These are phyloP conservation scores for Sebastolobus altivelis DNA, from an alignment of 2,797 vertebrate species.

Conservation along the genomic window DNA sequence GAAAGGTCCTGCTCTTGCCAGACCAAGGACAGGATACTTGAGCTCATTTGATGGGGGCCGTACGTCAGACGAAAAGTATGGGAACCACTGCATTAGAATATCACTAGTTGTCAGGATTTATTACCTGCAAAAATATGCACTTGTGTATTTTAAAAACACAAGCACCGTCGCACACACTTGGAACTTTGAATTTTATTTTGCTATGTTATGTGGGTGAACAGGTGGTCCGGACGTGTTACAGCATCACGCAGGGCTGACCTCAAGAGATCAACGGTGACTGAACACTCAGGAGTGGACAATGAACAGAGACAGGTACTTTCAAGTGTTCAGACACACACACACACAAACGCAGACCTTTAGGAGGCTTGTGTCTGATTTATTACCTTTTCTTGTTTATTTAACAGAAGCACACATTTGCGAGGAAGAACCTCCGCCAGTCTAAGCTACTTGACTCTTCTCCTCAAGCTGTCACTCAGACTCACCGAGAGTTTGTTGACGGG, in stretches of 20 bases:
- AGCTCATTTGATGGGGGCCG: background rate
- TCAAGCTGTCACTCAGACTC: slow-evolving; percentile 93
- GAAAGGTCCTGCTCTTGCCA: background rate
- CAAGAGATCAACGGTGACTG: slow-evolving; percentile 84
- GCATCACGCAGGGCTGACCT: slow-evolving; percentile 88
- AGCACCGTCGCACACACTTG: background rate
- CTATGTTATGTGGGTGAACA: slow-evolving; percentile 70
- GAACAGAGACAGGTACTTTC: slow-evolving; percentile 89
- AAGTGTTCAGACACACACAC: background rate
- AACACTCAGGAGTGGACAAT: slow-evolving; percentile 89
- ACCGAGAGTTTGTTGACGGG: slow-evolving; percentile 95
- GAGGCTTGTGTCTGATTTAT: slow-evolving; percentile 8
- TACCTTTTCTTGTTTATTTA: slow-evolving; percentile 81
- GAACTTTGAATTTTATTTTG: background rate
- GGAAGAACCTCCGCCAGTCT: slow-evolving; percentile 91
- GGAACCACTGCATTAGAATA: background rate
- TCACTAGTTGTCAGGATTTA: background rate
- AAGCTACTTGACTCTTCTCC: slow-evolving; percentile 95
- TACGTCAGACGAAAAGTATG: background rate
- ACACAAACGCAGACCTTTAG: background rate
- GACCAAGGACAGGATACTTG: background rate
- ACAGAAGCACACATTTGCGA: slow-evolving; percentile 90
- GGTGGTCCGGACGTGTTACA: slow-evolving; percentile 91
- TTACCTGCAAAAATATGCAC: background rate
- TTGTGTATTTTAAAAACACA: background rate